Base-by-base conservation (phyloP, 2,113 vertebrate genomes). In the Chroicocephalus ridibundus region DNA sequence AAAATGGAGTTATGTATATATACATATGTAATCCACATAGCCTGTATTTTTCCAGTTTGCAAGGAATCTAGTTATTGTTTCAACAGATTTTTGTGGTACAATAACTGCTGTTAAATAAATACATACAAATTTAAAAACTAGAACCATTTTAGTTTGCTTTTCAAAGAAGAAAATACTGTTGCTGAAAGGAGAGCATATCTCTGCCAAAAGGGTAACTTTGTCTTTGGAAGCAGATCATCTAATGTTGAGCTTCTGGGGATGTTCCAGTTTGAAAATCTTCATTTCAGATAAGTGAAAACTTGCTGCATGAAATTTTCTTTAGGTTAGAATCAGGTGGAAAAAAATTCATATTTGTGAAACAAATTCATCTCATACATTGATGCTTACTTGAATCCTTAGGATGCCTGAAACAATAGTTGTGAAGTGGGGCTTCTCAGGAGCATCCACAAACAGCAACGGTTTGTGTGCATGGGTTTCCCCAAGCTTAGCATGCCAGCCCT, bases 391-490 rank as follows among this genome's bases (percentile, higher is more conserved):
- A 80, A 55, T 57, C 26, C 13, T n/a, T 74, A 82, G 29, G 47
- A 78, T 42, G 15, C 19, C 26, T 75, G 61, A 57, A 70, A 66
- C 3, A 16, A 7, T 21, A 42, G 21, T 47, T 82, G 17, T 82
- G 89, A 69, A 46, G 40, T 9, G 47, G 6, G 27, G 10, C 40
- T 76, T 80, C 42, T 49, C 8, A 71, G 75, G 26, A 72, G 6
- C 10, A 25, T 2, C 3, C 9, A 61, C 8, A 42, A 77, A 62
- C 0, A 0, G 5, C 2, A 9, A 32, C 20, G 24, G 3, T 57
- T 70, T 78, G 5, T 8, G 3, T 10, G 32, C 9, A 2, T 40
- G 26, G 14, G 24, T 62, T 32, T 66, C 36, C 46, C 11, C 27
- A 82, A 5, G 21, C 16, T 82, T 25, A 47, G 20, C 22, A 31